Conservation (phyloP, 2,888 invertebrate genomes). For the Drosophila nr. fundita region DNA sequence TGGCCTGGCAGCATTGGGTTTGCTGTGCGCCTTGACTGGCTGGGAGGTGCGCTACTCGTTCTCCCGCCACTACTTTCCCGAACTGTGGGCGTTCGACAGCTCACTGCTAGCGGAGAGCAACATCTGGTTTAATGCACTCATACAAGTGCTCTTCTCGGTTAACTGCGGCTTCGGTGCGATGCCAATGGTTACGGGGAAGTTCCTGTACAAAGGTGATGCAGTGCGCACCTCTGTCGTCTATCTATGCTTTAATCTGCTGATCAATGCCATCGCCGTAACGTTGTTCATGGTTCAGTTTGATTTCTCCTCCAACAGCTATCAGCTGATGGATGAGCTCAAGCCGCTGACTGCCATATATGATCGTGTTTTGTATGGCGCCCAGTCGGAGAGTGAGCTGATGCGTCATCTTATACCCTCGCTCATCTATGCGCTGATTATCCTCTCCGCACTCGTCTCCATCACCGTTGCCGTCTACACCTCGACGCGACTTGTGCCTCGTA, state of each 20-base stretch:
- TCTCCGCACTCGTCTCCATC: constrained; percentile 83
- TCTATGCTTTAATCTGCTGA: constrained; percentile 84
- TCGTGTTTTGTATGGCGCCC: constrained; percentile 75
- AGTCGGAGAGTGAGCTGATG: constrained; percentile 63
- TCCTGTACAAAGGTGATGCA: constrained; percentile 85
- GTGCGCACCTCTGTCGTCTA: constrained; percentile 84
- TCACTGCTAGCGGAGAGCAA: constrained; percentile 77
- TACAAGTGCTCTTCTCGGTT: constrained; percentile 84
- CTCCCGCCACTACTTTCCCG: constrained; percentile 81
- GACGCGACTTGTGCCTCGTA: constrained; percentile 83
- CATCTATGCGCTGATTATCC: constrained; percentile 80
- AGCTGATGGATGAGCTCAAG: constrained; percentile 82
- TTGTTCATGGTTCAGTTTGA: constrained; percentile 84
- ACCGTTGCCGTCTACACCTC: constrained; percentile 83
- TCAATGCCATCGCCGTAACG: constrained; percentile 84
- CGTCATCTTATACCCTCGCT: constrained; percentile 81
- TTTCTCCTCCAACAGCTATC: constrained; percentile 73
- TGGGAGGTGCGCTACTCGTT: constrained; percentile 84
- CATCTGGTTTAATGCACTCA: constrained; percentile 85
- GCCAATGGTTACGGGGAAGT: constrained; percentile 85
- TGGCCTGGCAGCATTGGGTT: constrained; percentile 79
- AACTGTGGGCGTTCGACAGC: constrained; percentile 81
- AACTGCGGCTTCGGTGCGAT: constrained; percentile 84
- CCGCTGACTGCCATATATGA: constrained; percentile 84
- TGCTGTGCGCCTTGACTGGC: constrained; percentile 82